Evolutionary conservation across 2,797 vertebrate species (phyloP).

Genomic region (Pristis pectinata): DNA sequence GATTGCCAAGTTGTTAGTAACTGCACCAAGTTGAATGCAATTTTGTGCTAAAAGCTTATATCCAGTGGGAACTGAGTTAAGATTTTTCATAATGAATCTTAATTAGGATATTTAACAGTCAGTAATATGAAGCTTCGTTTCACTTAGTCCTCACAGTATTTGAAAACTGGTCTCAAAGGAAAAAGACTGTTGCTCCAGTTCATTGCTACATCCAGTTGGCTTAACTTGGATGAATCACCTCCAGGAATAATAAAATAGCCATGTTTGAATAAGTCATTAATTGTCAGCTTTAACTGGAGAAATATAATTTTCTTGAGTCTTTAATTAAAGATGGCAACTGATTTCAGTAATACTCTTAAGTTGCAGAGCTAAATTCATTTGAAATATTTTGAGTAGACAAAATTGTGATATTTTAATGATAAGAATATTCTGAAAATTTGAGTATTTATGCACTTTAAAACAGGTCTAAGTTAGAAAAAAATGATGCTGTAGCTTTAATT

Average conservation of each 20-base stretch:
- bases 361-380: neutral
- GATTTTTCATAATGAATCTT: neutral
- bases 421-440: neutral
- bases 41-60: neutral
- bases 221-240: neutral
- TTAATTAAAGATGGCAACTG: neutral
- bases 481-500: neutral
- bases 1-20: slow-evolving; percentile 16
- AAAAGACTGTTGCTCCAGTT: neutral
- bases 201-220: neutral
- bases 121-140: neutral
- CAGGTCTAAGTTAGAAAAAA: neutral
- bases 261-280: neutral
- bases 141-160: neutral
- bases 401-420: neutral
- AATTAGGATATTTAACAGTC: neutral
- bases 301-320: neutral
- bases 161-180: neutral
- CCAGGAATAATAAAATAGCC: neutral
- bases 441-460: neutral
- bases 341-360: neutral
- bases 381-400: neutral
- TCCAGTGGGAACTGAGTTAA: slow-evolving; percentile 6
- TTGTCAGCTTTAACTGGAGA: neutral
- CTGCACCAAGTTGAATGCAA: neutral